Evolutionary conservation across 2,797 vertebrate genomes (phyloP).

Genomic region (Pangasius sanitwongsei): DNA sequence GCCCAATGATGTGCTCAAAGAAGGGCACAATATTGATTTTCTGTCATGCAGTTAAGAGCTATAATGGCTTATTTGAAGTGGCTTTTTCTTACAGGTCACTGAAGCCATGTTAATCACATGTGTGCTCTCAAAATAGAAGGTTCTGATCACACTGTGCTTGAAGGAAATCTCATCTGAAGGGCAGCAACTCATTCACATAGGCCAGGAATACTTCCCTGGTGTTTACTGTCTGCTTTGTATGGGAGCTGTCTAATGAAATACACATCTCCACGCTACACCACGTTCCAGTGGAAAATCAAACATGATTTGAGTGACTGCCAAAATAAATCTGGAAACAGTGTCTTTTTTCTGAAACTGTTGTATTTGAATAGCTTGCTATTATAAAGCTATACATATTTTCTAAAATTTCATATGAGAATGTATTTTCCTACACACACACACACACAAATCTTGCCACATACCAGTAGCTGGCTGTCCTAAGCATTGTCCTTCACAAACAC

Average conservation of each 20-base stretch:
- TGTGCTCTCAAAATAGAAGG: slow-evolving; percentile 31
- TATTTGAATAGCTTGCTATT: not conserved
- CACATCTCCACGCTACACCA: slow-evolving; percentile 1
- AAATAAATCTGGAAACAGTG: not conserved
- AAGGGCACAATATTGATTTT: slow-evolving; percentile 49
- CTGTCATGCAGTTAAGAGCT: slow-evolving; percentile 43
- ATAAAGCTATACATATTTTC: not conserved
- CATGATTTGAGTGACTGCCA: not conserved
- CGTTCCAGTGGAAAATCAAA: not conserved
- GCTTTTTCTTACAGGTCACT: slow-evolving; percentile 36
- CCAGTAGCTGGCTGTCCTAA: slow-evolving; percentile 2
- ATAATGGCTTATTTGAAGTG: slow-evolving; percentile 41
- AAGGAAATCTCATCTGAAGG: slow-evolving; percentile 39
- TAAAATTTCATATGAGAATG: not conserved
- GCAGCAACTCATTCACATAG: slow-evolving; percentile 26
- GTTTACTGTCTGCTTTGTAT: slow-evolving; percentile 13
- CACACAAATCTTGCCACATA: not conserved
- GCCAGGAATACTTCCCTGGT: slow-evolving; percentile 1
- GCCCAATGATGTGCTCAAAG: slow-evolving; percentile 29
- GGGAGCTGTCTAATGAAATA: slow-evolving; percentile 31
- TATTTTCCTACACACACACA: not conserved
- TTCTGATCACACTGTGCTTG: slow-evolving; percentile 21
- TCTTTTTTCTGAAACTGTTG: not conserved
- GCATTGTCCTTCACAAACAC: slow-evolving; percentile 15
- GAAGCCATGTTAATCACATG: slow-evolving; percentile 48